Conservation (phyloP, 1,140 invertebrate genomes). For the Phocides pigmalion region DNA sequence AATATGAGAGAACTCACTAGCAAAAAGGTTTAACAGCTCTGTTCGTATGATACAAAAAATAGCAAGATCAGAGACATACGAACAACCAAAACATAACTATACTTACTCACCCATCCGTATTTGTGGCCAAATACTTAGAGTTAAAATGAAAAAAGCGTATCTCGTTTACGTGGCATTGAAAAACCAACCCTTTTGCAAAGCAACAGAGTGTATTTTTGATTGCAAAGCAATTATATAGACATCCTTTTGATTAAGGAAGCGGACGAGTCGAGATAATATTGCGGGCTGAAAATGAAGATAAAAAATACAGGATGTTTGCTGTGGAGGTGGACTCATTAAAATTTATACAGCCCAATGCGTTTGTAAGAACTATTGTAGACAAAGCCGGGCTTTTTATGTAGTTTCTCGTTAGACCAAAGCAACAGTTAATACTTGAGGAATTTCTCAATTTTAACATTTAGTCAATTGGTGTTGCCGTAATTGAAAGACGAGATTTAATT, state of each 20-base stretch:
- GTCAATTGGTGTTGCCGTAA: constrained; percentile 19
- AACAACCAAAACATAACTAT: constrained; percentile 31
- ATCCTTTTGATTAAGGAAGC: constrained; percentile 38
- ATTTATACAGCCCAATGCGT: constrained; percentile 58
- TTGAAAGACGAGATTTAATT: neutral
- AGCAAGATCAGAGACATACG: constrained; percentile 30
- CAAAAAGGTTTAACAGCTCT: constrained; percentile 26
- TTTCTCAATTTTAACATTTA: constrained; percentile 32
- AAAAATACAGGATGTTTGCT: constrained; percentile 37
- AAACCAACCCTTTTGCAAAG: constrained; percentile 2
- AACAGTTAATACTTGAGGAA: constrained; percentile 28
- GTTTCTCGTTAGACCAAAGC: constrained; percentile 32
- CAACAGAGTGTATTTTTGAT: constrained; percentile 7
- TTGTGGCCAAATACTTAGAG: constrained; percentile 25
- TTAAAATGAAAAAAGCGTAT: constrained; percentile 15
- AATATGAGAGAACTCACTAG: constrained; percentile 22
- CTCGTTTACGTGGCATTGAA: neutral
- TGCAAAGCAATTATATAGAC: constrained; percentile 3
- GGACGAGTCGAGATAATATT: constrained; percentile 38
- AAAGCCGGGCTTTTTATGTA: constrained; percentile 43
- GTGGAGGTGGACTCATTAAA: constrained; percentile 60
- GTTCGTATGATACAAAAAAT: constrained; percentile 16
- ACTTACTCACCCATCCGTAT: constrained; percentile 27
- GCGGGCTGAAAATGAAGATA: constrained; percentile 45
- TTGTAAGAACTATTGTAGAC: constrained; percentile 51